phyloP scores from a whole-genome alignment of 2,888 invertebrate genomes.

The Lochmaea crataegi region DNA sequence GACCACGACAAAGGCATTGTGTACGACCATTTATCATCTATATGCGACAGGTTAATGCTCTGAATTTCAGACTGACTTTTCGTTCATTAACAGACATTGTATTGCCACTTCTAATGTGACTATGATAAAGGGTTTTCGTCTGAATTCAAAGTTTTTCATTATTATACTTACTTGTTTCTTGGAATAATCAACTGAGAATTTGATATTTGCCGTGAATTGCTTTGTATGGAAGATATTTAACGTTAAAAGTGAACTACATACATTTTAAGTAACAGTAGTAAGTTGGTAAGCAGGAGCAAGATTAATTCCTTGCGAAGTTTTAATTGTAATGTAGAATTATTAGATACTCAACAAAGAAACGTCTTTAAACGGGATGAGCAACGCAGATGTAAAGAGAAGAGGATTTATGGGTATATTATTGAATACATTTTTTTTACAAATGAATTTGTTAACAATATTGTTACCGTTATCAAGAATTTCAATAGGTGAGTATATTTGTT shows the following conservation, averaged over 20 bases:
- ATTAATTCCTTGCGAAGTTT: background rate
- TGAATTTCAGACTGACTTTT: slow-evolving; percentile 35
- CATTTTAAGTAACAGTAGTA: background rate
- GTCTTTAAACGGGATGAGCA: no score
- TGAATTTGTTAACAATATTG: no score
- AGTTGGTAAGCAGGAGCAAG: background rate
- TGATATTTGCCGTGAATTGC: background rate
- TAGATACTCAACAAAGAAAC: background rate
- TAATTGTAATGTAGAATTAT: background rate
- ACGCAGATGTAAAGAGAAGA: no score
- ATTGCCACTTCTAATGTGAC: slow-evolving; percentile 32
- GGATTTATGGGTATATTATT: no score
- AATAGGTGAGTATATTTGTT: no score
- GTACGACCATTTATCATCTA: slow-evolving; percentile 34
- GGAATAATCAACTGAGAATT: slow-evolving; percentile 3
- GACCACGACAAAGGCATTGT: slow-evolving; percentile 29
- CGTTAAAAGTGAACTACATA: background rate
- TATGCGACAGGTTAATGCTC: slow-evolving; percentile 32
- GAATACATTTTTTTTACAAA: no score
- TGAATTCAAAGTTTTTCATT: slow-evolving; percentile 28
- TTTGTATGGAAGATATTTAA: no score
- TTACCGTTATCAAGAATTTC: no score
- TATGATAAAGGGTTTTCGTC: slow-evolving; percentile 31
- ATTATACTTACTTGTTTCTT: slow-evolving; percentile 9
- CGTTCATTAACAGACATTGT: slow-evolving; percentile 39